Evolutionary conservation across 1,140 invertebrate genomes (phyloP).

Genomic region (Oncopeltus fasciatus): DNA sequence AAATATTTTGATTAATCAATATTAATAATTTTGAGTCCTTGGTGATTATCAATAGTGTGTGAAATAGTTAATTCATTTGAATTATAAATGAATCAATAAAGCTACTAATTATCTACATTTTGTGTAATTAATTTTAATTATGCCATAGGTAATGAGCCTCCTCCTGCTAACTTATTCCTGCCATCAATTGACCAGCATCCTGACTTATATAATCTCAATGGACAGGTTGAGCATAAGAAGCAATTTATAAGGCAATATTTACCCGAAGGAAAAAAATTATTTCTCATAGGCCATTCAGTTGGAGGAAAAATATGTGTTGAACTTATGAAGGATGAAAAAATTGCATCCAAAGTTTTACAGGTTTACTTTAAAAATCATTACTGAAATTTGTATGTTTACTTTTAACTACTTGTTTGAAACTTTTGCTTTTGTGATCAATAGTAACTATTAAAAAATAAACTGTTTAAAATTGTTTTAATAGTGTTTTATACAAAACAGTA

Average conservation of each 20-base stretch:
- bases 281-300: conserved; percentile 73
- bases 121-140: no score
- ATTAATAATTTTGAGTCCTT: no score
- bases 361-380: not conserved
- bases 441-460: no score
- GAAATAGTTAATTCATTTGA: no score
- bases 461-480: no score
- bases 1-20: no score
- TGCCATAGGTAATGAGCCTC: conserved; percentile 48
- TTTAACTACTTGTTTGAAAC: not conserved
- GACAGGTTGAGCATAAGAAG: conserved; percentile 67
- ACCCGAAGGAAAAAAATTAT: conserved; percentile 46
- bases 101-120: no score
- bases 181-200: conserved; percentile 30
- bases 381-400: not conserved
- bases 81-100: no score
- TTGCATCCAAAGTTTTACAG: conserved; percentile 32
- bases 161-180: conserved; percentile 26
- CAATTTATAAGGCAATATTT: conserved; percentile 58
- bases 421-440: no score
- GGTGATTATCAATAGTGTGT: no score
- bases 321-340: conserved; percentile 41
- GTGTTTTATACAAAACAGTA: no score
- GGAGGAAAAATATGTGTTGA: conserved; percentile 67
- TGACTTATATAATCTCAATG: conserved; percentile 46